Percentiles rank a stretch among this genome's conserved stretches.
Evolutionary conservation across 2,113 vertebrate genomes (phyloP).

Genomic region (Myotis lucifugus): DNA sequence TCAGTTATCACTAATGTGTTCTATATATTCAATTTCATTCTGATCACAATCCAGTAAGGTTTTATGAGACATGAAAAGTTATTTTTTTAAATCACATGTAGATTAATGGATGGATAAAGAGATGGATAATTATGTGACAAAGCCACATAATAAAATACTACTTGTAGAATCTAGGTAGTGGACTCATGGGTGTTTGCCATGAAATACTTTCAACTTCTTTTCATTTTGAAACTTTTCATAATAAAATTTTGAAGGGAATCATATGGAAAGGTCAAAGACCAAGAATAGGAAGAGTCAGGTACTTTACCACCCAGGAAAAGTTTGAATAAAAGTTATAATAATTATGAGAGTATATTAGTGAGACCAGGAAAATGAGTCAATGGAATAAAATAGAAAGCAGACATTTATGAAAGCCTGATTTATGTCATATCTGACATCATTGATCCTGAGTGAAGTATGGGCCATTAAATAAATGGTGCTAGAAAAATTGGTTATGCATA

Average conservation of each 20-base stretch:
- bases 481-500: not conserved
- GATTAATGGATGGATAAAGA: not conserved
- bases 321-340: not conserved
- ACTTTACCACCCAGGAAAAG: not conserved
- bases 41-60: not conserved
- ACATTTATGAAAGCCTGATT: not conserved
- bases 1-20: not conserved
- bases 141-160: not conserved
- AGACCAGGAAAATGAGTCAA: not conserved
- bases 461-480: not conserved
- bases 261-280: not conserved
- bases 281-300: not conserved
- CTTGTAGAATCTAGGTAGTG: not conserved
- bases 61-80: not conserved
- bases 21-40: not conserved
- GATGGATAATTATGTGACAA: not conserved
- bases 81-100: not conserved
- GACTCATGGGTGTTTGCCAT: not conserved
- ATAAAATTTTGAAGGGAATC: not conserved
- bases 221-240: not conserved
- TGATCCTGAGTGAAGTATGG: not conserved
- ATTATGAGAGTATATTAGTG: not conserved
- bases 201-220: not conserved
- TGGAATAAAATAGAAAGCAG: not conserved
- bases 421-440: not conserved